Evolutionary conservation across 1,140 invertebrate species (phyloP), one percentile per base, ranked within the genome.

Genomic region (Drosophila miranda): DNA sequence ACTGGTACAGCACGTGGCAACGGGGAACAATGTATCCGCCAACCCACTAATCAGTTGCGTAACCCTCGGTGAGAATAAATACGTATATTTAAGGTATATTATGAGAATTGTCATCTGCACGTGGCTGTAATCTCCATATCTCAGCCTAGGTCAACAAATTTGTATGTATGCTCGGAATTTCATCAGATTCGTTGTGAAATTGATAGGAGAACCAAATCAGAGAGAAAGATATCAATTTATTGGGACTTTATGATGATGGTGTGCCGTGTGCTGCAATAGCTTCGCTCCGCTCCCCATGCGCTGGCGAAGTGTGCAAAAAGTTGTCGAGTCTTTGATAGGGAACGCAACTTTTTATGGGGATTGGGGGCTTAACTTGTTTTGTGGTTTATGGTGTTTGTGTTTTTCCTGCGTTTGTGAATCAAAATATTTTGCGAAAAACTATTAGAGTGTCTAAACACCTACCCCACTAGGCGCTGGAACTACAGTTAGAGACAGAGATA

Each of bases 141-240:
- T 23, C 23, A 75, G 68, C 81, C 81, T 83, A 80, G 59, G 80
- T 34, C 60, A 83, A 83, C 62, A 73, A 21, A 63, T 63, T 60
- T 43, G 3, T 46, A 30, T 49, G 55, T 64, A 19, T 23, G 50
- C 23, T 21, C 60, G 44, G 50, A 75, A 44, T 72, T 58, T 26
- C 43, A 42, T 74, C 44, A 55, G 2, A 19, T 44, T 11, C 21
- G 44, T 82, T 59, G 72, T 83, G 79, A 83, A 84, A 87, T 87
- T 81, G 78, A 84, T 77, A 70, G 68, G 16, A 21, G 50, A 14
- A 45, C 11, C 45, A 51, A 44, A 63, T 73, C 30, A 57, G 64
- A 19, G 62, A 55, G 30, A 46, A 68, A 67, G 64, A 56, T 68
- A 56, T 21, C 23, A 23, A 23, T 54, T 34, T 34, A 34, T 34